These are phyloP conservation scores for Sebastes hopkinsi DNA, from an alignment of 2,797 vertebrate species.

Conservation along the genomic window DNA sequence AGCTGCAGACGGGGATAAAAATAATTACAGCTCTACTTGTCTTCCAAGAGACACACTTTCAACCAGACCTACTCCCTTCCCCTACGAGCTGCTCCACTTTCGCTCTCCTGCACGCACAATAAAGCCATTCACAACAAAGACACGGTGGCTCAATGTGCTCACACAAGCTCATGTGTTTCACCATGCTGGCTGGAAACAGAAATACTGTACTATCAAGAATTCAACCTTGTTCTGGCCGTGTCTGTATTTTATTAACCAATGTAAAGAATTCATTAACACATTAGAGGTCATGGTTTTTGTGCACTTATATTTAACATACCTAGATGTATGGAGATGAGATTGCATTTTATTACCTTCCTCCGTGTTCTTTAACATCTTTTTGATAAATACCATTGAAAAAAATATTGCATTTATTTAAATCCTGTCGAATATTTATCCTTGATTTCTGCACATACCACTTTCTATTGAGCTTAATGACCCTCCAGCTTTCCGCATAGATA, in stretches of 20 bases:
- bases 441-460: not conserved
- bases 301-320: not conserved
- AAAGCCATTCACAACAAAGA: constrained; percentile 52
- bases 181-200: constrained; percentile 1
- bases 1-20: constrained; percentile 89
- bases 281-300: not conserved
- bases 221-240: not conserved
- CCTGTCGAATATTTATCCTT: not conserved
- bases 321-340: not conserved
- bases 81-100: constrained; percentile 58
- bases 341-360: not conserved
- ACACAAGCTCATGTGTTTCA: constrained; percentile 18
- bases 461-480: not conserved
- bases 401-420: not conserved
- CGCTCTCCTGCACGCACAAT: constrained; percentile 47
- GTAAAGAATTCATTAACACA: not conserved
- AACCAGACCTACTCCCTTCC: constrained; percentile 59
- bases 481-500: not conserved
- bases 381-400: fast-evolving
- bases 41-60: constrained; percentile 83
- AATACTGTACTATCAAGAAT: not conserved
- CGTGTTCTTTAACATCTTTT: not conserved
- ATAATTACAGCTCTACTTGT: constrained; percentile 85
- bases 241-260: not conserved
- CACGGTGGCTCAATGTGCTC: not conserved